These are phyloP conservation scores for Myocastor coypus DNA, from an alignment of 2,113 vertebrate genomes.

Conservation along the genomic window DNA sequence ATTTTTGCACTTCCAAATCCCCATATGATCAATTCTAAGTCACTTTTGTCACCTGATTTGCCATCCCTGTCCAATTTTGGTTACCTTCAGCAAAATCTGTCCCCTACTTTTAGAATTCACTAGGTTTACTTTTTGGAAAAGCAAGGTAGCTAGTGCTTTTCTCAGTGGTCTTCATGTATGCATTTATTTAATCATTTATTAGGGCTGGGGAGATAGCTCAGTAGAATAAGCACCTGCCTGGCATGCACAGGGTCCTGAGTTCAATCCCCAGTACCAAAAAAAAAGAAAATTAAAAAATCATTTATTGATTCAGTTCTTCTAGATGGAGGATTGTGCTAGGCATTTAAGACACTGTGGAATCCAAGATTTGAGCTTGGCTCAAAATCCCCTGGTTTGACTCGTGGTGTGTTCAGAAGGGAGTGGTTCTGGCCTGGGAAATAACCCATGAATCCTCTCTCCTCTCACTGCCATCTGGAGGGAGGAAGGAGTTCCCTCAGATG, in stretches of 20 bases:
- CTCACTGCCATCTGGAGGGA: background rate
- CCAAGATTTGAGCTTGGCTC: background rate
- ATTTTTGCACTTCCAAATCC: background rate
- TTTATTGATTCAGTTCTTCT: background rate
- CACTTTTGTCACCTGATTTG: background rate
- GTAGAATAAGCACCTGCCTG: too few relatives aligned
- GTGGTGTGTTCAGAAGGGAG: background rate
- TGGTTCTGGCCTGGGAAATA: background rate
- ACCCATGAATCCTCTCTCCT: background rate
- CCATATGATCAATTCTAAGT: background rate
- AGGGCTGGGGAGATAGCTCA: too few relatives aligned
- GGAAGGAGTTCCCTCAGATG: background rate
- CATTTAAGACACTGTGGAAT: background rate
- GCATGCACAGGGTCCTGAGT: too few relatives aligned
- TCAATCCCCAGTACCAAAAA: too few relatives aligned
- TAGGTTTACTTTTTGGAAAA: background rate
- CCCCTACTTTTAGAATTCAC: background rate
- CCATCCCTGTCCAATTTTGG: background rate
- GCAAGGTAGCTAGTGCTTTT: background rate
- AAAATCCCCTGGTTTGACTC: background rate
- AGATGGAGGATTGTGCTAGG: background rate
- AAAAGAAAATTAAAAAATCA: background rate
- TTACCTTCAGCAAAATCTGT: constrained; percentile 16
- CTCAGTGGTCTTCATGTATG: background rate
- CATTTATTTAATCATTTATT: background rate